These are phyloP conservation scores for Euspilapteryx auroguttella DNA, from an alignment of 2,888 invertebrate genomes.

Conservation along the genomic window DNA sequence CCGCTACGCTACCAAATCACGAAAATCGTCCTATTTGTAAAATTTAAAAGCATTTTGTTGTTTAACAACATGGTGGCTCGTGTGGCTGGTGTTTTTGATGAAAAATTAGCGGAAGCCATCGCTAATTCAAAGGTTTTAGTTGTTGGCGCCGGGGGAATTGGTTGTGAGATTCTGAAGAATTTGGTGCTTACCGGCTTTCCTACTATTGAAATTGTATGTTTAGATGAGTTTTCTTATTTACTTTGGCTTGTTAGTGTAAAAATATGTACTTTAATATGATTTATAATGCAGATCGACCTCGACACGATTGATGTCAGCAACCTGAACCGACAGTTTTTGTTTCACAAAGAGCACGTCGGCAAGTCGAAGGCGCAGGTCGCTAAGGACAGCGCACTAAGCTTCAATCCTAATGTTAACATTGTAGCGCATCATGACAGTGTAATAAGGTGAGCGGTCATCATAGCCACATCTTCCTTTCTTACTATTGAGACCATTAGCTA, in stretches of 20 bases:
- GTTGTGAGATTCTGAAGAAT: conserved; percentile 97
- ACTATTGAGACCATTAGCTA: no score
- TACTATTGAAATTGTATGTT: conserved; percentile 90
- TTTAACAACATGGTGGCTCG: conserved; percentile 65
- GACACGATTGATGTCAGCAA: conserved; percentile 99
- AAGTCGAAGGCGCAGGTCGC: conserved; percentile 95
- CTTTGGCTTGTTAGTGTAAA: conserved; percentile 3
- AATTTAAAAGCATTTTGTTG: no score
- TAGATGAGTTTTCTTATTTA: conserved; percentile 4
- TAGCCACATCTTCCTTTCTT: no score
- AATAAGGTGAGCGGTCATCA: conserved; percentile 84
- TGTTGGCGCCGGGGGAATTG: conserved; percentile 98
- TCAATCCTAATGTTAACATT: conserved; percentile 88
- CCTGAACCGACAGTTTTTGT: conserved; percentile 97
- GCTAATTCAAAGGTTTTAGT: conserved; percentile 76
- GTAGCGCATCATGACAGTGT: conserved; percentile 92
- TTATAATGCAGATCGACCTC: conserved; percentile 97
- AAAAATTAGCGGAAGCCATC: conserved; percentile 67
- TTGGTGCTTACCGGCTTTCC: conserved; percentile 92
- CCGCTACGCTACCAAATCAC: no score
- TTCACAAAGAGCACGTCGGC: conserved; percentile 97
- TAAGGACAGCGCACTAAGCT: conserved; percentile 81
- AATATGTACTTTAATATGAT: no score
- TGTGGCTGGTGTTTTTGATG: conserved; percentile 67
- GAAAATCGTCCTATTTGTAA: no score